Conservation (phyloP, 2,113 vertebrate genomes). For the Neotoma lepida region DNA sequence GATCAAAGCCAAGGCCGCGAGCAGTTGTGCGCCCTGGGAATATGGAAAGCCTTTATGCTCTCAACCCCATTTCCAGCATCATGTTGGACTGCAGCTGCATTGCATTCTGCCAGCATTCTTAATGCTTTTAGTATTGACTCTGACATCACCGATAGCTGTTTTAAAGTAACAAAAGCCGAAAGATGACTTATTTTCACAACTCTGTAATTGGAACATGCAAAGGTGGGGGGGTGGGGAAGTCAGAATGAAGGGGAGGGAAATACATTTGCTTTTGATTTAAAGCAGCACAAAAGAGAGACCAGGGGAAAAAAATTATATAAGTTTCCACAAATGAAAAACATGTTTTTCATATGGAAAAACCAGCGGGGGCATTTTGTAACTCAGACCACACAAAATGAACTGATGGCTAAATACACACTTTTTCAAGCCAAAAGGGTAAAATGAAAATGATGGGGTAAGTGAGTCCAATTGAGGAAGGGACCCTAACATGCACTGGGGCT, state of each 20-base stretch:
- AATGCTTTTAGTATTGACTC: slow-evolving; percentile 99
- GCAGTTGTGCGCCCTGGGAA: slow-evolving; percentile 99
- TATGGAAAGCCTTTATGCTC: slow-evolving; percentile 99
- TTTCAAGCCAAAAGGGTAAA: slow-evolving; percentile 84
- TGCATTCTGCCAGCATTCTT: slow-evolving; percentile 98
- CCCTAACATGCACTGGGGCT: slow-evolving; percentile 37
- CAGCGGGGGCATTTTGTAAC: slow-evolving; percentile 92
- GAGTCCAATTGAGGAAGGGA: slow-evolving; percentile 77
- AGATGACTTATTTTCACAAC: slow-evolving; percentile 98
- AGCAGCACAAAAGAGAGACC: slow-evolving; percentile 86
- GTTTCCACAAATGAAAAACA: slow-evolving; percentile 97
- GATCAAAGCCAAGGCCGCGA: slow-evolving; percentile 99
- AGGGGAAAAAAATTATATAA: slow-evolving; percentile 92
- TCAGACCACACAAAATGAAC: slow-evolving; percentile 97
- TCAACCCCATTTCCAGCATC: slow-evolving; percentile 98
- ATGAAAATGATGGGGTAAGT: slow-evolving; percentile 80
- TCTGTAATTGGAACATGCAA: slow-evolving; percentile 97
- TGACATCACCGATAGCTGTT: slow-evolving; percentile 97
- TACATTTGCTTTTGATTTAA: slow-evolving; percentile 97
- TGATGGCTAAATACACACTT: slow-evolving; percentile 88
- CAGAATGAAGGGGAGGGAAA: slow-evolving; percentile 70
- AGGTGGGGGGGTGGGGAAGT: slow-evolving; percentile 88
- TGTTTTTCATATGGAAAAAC: slow-evolving; percentile 93
- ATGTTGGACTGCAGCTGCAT: slow-evolving; percentile 99
- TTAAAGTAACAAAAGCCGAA: slow-evolving; percentile 88